Base-by-base conservation (phyloP, 2,797 vertebrate genomes). In the Kryptopterus vitreolus region DNA sequence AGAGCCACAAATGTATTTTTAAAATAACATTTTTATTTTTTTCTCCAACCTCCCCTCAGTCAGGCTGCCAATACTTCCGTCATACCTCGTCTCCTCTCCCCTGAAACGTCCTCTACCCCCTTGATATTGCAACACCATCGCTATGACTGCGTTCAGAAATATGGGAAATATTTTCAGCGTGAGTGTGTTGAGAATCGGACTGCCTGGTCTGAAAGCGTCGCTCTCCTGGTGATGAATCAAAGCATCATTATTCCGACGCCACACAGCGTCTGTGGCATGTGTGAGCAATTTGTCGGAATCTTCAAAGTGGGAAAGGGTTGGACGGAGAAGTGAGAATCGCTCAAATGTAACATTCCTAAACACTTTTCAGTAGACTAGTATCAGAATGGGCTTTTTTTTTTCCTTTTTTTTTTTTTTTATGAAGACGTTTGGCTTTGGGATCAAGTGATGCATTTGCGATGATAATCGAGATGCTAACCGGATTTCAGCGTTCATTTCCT, bases 211-310 rank as follows among this genome's bases (percentile, higher is more conserved):
- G 58, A 55, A 84, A 76, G 33, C 62, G 78, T 61, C 62, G 52
- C 33, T 61, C 48, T 58, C 52, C 16, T 65, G 59, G 75, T 75
- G 29, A 69, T 50, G 66, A 70, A 84, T 77, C 55, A 86, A 81
- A 76, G 75, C 57, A 81, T 77, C 73, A 79, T 77, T 83, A 62
- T 84, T 83, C 57, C 38, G 11, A 26, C 4, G 29, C 76, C 69
- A 70, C 43, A 18, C 9, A 10, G 0, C 15, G 3, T 18, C 7
- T 48, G 24, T 72, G 50, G 50, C 48, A 57, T 24, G 12, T 57
- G 26, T 22, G 13, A 75, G 74, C 57, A 63, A 35, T 57, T 80
- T 74, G 61, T 76, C 78, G 48, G 71, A 71, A 70, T 48, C 43
- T 68, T 68, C 29, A 52, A 16, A 61, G 22, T 43, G 5, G 43